Percentiles rank a stretch among this genome's conserved stretches.
Conservation (phyloP, 2,113 vertebrate species). For the Lophius piscatorius region DNA sequence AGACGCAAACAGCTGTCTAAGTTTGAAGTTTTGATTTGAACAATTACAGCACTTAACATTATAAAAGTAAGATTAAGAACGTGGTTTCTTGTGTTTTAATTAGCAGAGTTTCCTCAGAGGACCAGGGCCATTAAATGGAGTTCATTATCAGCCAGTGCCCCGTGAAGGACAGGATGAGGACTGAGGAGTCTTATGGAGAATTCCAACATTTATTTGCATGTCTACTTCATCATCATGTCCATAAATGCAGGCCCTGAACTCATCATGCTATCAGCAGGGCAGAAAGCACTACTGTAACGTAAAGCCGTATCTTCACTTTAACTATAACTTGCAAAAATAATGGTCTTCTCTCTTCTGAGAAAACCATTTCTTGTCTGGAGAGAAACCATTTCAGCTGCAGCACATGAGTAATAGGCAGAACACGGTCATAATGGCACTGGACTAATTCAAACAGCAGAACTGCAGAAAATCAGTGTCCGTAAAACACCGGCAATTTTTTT, state of each 20-base stretch:
- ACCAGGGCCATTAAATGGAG: constrained; percentile 64
- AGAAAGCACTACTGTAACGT: not conserved
- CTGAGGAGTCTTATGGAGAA: too few relatives aligned
- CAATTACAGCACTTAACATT: constrained; percentile 55
- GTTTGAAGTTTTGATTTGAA: too few relatives aligned
- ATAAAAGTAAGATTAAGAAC: constrained; percentile 58
- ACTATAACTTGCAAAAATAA: not conserved
- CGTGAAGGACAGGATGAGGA: constrained; percentile 14
- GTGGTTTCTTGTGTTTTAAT: constrained; percentile 63
- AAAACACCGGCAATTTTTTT: too few relatives aligned
- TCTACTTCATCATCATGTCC: not conserved
- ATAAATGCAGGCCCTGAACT: not conserved
- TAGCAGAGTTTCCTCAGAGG: constrained; percentile 53
- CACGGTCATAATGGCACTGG: constrained; percentile 9
- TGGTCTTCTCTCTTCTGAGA: constrained; percentile 4
- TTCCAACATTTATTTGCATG: not conserved
- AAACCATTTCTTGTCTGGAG: constrained; percentile 6
- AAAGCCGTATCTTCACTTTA: constrained; percentile 1
- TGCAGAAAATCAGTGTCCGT: too few relatives aligned
- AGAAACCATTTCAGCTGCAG: constrained; percentile 14
- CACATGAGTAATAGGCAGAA: constrained; percentile 6
- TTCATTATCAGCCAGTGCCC: constrained; percentile 72
- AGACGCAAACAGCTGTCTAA: too few relatives aligned
- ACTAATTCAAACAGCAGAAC: constrained; percentile 39
- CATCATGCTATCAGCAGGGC: not conserved